phyloP scores from a whole-genome alignment of 2,888 invertebrate species.

The Pocota personata region DNA sequence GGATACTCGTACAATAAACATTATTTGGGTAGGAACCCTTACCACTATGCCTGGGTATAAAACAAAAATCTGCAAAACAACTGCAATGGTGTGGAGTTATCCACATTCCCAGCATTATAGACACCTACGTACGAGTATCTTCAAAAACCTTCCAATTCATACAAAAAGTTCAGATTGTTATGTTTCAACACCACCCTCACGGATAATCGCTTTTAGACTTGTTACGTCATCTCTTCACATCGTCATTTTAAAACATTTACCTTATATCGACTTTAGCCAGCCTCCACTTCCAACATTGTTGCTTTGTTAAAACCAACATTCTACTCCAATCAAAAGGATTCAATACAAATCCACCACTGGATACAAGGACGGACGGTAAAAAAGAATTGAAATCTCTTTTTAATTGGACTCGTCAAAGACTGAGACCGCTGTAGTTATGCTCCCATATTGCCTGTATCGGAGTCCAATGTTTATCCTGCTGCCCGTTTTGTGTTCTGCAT shows the following conservation, averaged over 20 bases:
- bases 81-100: too few relatives aligned
- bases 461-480: conserved; percentile 36
- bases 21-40: too few relatives aligned
- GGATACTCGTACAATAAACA: too few relatives aligned
- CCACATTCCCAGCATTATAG: too few relatives aligned
- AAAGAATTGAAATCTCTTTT: conserved; percentile 65
- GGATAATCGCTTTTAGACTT: background rate
- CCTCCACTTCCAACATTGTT: background rate
- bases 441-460: conserved; percentile 35
- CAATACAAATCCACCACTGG: background rate
- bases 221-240: background rate
- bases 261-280: background rate
- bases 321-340: background rate
- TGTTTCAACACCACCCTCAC: background rate
- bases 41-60: too few relatives aligned
- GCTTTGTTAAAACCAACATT: background rate
- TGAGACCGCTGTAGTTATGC: conserved; percentile 40
- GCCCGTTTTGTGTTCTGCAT: conserved; percentile 14
- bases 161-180: background rate
- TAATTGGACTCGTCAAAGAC: conserved; percentile 67
- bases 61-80: too few relatives aligned
- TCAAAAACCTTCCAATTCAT: too few relatives aligned
- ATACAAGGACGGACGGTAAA: background rate
- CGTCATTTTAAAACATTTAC: background rate
- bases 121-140: too few relatives aligned